Base-by-base conservation (phyloP, 2,797 vertebrate genomes). In the Rhadinocentrus ornatus region DNA sequence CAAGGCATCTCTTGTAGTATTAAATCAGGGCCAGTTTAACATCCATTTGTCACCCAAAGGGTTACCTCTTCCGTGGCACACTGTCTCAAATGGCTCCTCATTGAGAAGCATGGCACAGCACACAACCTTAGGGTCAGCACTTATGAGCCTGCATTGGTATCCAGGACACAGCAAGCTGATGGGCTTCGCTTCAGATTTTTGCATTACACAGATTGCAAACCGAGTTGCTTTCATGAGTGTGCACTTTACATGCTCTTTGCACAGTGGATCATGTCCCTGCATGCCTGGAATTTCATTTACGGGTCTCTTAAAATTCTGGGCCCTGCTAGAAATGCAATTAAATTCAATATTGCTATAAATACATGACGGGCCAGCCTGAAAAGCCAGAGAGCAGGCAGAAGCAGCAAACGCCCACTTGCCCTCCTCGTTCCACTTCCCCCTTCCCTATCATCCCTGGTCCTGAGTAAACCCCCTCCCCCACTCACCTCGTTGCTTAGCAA, bases 281-380 rank as follows among this genome's bases (percentile, higher is more conserved):
- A 72, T 75, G 78, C 66, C 77, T 71, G 12, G 62, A 80, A 80
- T 78, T 77, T 78, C 85, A 80, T 92, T 90, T 80, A 87, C 63
- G 62, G 65, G 46, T 64, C 82, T 85, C 69, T 89, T 89, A 82
- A 91, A 91, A 84, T 81, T 69, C 76, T 72, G 56, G 15, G 60
- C 75, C 73, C 50, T 10, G 73, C 72, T 65, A 53, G 67, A 68
- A 84, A 86, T 13, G 61, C 86, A 90, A 89, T 91, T 91, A 90
- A 86, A 88, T 86, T 78, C 84, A 86, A 84, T 88, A 84, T 82
- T 80, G 69, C 86, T 82, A 72, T 87, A 89, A 90, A 86, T 88
- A 90, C 83, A 89, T 58, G 81, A 77, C 20, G 32, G 81, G 58
- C 57, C 2, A 1, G 65, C 61, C 53, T 65, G 80, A 80, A 73